Evolutionary conservation across 2,888 invertebrate genomes (phyloP).

Genomic region (Drosophila maculinotata): DNA sequence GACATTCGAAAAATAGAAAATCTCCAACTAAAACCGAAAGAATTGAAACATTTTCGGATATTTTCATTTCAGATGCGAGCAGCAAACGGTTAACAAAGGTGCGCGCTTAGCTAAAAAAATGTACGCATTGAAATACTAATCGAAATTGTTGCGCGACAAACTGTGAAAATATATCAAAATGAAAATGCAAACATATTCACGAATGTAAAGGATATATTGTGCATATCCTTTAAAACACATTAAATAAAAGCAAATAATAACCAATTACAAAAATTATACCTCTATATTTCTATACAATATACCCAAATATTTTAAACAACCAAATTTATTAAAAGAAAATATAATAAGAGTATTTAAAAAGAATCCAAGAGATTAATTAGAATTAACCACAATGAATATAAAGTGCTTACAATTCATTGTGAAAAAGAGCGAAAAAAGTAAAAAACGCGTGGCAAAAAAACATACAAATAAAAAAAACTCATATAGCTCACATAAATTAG

Average conservation of each 20-base stretch:
- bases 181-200: conserved; percentile 2
- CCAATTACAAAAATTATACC: conserved; percentile 1
- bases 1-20: conserved; percentile 80
- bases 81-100: conserved; percentile 83
- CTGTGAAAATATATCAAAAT: conserved; percentile 6
- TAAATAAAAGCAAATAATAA: conserved; percentile 12
- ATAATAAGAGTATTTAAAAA: conserved; percentile 22
- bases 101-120: conserved; percentile 62
- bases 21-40: conserved; percentile 79
- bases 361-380: conserved; percentile 2
- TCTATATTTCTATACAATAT: no score
- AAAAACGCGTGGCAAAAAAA: neutral
- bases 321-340: conserved; percentile 2
- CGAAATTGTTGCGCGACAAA: conserved; percentile 31
- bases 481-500: conserved; percentile 1
- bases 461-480: neutral
- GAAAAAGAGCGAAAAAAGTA: neutral
- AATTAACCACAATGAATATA: neutral
- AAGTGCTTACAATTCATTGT: neutral
- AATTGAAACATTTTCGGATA: conserved; percentile 80
- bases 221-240: neutral
- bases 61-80: conserved; percentile 83
- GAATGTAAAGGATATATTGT: conserved; percentile 25
- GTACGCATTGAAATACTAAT: conserved; percentile 29
- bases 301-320: no score